Percentiles rank a stretch among this genome's conserved stretches.
These are phyloP conservation scores for Malthinus seriepunctatus DNA, from an alignment of 2,888 invertebrate species.

Conservation along the genomic window DNA sequence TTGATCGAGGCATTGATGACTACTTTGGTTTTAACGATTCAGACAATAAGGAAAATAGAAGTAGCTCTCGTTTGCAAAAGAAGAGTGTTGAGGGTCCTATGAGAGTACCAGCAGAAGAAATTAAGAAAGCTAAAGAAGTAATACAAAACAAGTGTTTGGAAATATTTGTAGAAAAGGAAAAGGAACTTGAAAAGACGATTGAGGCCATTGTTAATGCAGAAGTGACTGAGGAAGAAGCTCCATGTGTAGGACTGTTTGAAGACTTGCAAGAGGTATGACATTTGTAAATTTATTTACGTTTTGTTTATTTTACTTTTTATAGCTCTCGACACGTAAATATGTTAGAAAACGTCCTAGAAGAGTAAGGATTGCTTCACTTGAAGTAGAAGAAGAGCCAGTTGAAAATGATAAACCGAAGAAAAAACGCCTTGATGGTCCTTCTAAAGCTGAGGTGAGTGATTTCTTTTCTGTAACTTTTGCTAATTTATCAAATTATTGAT, in stretches of 20 bases:
- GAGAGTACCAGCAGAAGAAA: slow-evolving; percentile 13
- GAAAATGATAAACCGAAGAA: slow-evolving; percentile 22
- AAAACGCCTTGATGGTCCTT: slow-evolving; percentile 31
- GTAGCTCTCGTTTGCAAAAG: slow-evolving; percentile 6
- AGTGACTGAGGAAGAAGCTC: slow-evolving; percentile 3
- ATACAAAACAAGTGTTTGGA: not conserved
- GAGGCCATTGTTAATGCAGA: not conserved
- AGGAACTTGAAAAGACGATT: not conserved
- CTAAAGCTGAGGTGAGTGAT: slow-evolving; percentile 32
- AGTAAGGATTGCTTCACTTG: slow-evolving; percentile 15
- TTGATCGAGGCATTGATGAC: not conserved
- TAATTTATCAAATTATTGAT: not conserved
- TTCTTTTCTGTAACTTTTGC: not conserved
- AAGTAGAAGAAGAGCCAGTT: slow-evolving; percentile 9
- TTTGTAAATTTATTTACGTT: slow-evolving; percentile 3
- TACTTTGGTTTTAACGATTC: slow-evolving; percentile 19
- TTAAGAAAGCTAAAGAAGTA: slow-evolving; percentile 15
- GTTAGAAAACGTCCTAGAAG: slow-evolving; percentile 21
- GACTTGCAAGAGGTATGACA: slow-evolving; percentile 14
- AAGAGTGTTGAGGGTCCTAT: slow-evolving; percentile 9
- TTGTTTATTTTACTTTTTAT: slow-evolving; percentile 10
- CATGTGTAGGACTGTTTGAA: slow-evolving; percentile 22
- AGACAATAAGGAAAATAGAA: slow-evolving; percentile 13
- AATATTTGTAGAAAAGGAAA: not conserved
- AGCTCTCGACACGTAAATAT: slow-evolving; percentile 20